Evolutionary conservation across 2,888 invertebrate species (phyloP).

Genomic region (Oscheius sp.): DNA sequence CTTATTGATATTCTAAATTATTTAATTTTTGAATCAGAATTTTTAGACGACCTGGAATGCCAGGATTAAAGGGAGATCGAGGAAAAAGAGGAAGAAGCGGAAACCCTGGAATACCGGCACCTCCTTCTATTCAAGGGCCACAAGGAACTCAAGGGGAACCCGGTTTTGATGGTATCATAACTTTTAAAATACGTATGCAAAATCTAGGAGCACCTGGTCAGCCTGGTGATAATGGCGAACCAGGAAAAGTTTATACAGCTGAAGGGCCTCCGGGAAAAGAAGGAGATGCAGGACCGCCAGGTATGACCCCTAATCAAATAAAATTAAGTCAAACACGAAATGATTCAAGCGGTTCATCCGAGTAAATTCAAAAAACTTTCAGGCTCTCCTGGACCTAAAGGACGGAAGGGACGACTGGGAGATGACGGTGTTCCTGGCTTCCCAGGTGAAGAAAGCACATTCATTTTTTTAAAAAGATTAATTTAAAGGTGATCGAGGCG

Average conservation of each 20-base stretch:
- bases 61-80: conserved; percentile 42
- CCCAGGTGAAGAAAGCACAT: too few species aligned
- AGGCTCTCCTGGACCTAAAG: conserved; percentile 46
- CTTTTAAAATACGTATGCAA: too few species aligned
- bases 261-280: conserved; percentile 53
- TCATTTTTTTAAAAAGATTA: too few species aligned
- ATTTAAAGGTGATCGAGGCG: conserved; percentile 43
- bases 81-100: conserved; percentile 41
- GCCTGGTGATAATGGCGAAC: conserved; percentile 43
- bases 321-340: too few species aligned
- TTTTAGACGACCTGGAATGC: conserved; percentile 34
- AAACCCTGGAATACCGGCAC: conserved; percentile 38
- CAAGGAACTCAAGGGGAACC: conserved; percentile 41
- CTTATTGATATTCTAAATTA: too few species aligned
- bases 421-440: conserved; percentile 36
- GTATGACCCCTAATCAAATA: too few species aligned
- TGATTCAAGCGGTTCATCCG: too few species aligned
- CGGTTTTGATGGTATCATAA: conserved; percentile 37
- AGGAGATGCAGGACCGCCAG: conserved; percentile 44
- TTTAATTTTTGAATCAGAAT: too few species aligned
- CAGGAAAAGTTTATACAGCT: conserved; percentile 42
- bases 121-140: conserved; percentile 41
- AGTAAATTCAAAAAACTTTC: too few species aligned
- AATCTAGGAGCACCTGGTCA: conserved; percentile 33
- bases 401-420: conserved; percentile 39